Evolutionary conservation across 2,113 vertebrate species (phyloP), one percentile per base, ranked within the genome.

Genomic region (Zonotrichia leucophrys): DNA sequence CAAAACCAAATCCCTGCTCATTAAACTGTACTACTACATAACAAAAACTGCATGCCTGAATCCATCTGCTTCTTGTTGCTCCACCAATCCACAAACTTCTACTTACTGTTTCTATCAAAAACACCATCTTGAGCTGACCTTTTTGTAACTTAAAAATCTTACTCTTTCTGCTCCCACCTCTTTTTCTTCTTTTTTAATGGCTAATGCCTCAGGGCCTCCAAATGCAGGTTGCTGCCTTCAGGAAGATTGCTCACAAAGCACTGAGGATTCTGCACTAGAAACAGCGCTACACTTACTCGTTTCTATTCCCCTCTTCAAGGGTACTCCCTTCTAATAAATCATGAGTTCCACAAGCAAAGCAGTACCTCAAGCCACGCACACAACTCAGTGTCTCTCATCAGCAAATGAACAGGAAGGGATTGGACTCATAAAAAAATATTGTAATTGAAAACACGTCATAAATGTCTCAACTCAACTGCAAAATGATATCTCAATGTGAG

Each of bases 141-240:
- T 88, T 88, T 49, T 12, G 4, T 37, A 83, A 76, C 23, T 60
- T 33, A 33, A 74, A 82, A 66, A 27, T 47, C 35, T 50, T 35
- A 53, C 23, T 30, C 14, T 25, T 27, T 39, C 30, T 8, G 1
- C 2, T 4, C 3, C 1, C 3, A 9, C 0, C 6, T 33, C 12
- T 52, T 52, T 47, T 83, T 41, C 17, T 49, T 55, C 10, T 24
- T 79, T 58, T 55, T 83, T 35, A 73, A 63, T 18, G 10, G 24
- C 16, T 47, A 52, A 44, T 49, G 49, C 21, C 44, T 30, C 33
- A 76, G 16, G 23, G 68, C 21, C 25, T 73, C 55, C 77, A 83
- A 60, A 64, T 4, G 5, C 33, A 86, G 18, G 23, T 44, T 73
- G 27, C 46, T 80, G 44, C 44, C 37, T 87, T 89, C 44, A 80